Evolutionary conservation across 2,888 invertebrate species (phyloP).

Genomic region (Dynastes tityus): DNA sequence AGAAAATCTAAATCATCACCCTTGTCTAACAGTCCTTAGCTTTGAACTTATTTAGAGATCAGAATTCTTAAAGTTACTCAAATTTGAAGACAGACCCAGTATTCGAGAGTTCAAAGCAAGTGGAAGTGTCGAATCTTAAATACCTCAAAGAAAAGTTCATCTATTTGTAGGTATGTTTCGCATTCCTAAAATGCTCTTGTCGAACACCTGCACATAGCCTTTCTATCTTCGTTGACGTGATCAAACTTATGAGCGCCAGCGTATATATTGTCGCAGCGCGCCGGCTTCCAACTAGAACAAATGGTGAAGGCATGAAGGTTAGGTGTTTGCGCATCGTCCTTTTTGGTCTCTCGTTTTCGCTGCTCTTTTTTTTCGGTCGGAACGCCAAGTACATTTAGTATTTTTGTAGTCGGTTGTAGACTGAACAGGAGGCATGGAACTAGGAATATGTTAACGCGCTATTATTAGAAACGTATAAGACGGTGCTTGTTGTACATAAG

Average conservation of each 20-base stretch:
- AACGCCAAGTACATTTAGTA: conserved; percentile 44
- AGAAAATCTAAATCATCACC: too few species aligned
- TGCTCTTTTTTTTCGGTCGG: conserved; percentile 24
- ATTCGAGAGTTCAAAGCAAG: too few species aligned
- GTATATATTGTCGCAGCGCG: conserved; percentile 13
- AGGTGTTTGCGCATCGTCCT: conserved; percentile 43
- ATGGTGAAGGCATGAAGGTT: conserved; percentile 40
- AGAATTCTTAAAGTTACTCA: too few species aligned
- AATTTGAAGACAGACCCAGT: too few species aligned
- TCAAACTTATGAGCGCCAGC: neutral
- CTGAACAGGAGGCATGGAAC: conserved; percentile 39
- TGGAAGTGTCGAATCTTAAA: too few species aligned
- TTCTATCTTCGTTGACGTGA: neutral
- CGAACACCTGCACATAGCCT: too few species aligned
- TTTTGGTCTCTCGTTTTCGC: conserved; percentile 22
- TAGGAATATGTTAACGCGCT: conserved; percentile 45
- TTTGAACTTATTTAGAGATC: too few species aligned
- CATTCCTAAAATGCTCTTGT: too few species aligned
- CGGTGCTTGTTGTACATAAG: conserved; percentile 31
- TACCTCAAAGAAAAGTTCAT: too few species aligned
- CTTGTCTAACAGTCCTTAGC: too few species aligned
- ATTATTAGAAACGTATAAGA: conserved; percentile 37
- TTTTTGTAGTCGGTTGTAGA: conserved; percentile 38
- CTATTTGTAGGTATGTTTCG: too few species aligned
- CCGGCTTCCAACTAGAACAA: conserved; percentile 43